phyloP scores from a whole-genome alignment of 2,113 vertebrate genomes.

The Ammodytes dubius region DNA sequence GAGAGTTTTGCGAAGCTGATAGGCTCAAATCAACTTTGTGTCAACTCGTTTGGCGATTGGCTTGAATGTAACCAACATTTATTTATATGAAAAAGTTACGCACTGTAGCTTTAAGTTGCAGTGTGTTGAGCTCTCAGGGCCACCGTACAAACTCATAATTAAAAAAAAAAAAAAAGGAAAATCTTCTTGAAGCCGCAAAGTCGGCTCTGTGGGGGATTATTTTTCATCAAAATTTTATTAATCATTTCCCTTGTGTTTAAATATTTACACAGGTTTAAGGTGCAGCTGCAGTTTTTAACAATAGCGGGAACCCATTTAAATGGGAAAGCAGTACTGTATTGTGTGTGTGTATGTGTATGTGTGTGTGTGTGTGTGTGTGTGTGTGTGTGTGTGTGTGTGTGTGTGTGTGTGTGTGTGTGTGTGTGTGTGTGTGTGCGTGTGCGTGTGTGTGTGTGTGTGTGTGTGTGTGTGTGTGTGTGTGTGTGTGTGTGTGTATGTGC shows the following conservation, averaged over 20 bases:
- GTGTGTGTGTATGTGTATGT: not conserved
- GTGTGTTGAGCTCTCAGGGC: not conserved
- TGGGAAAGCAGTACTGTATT: not conserved
- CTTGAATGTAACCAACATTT: too few species aligned
- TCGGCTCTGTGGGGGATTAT: not conserved
- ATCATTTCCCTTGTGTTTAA: slow-evolving; percentile 55
- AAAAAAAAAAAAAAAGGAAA: slow-evolving; percentile 12
- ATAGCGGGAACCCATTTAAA: slow-evolving; percentile 25
- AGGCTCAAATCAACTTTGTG: too few species aligned
- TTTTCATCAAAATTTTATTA: slow-evolving; percentile 48
- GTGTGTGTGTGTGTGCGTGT: too few species aligned
- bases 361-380: too few species aligned
- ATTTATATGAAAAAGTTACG: too few species aligned
- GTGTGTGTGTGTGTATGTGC: not conserved
- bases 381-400: too few species aligned
- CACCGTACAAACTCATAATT: not conserved
- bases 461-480: too few species aligned
- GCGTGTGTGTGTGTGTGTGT: too few species aligned
- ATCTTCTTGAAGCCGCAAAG: not conserved
- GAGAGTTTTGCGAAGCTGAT: too few species aligned
- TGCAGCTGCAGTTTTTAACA: slow-evolving; percentile 36
- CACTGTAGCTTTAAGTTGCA: too few species aligned
- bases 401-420: too few species aligned
- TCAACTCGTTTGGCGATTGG: too few species aligned
- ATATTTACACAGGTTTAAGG: slow-evolving; percentile 66